Evolutionary conservation across 2,888 invertebrate species (phyloP), one percentile per base, ranked within the genome.

Genomic region (Ophion slaviceki): DNA sequence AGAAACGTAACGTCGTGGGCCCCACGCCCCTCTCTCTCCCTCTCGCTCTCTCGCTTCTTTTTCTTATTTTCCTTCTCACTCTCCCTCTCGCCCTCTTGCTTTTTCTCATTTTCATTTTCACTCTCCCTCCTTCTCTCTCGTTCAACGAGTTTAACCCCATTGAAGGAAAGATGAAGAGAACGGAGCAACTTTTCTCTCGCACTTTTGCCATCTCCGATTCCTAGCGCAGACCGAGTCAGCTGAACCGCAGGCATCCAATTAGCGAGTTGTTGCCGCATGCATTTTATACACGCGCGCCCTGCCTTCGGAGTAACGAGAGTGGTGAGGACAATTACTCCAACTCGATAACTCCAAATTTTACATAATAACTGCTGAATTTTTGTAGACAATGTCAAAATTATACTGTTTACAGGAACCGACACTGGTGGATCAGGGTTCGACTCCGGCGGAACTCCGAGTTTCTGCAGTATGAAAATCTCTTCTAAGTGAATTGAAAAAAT

Each of bases 1-100:
- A 81, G 64, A 72, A 67, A 45, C 76, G 62, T 66, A 80, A 71
- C 76, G 61, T 77, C 67, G 45, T 67, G 74, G n/a, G 45, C 62
- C 47, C n/a, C 47, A 66, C 45, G 28, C 32, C 36, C 5, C 68
- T 47, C 61, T 59, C 59, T 72, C 36, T 10, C 28, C 14, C 53
- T 70, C 53, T 40, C 36, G 8, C 24, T 24, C n/a, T 20, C 20
- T 17, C 20, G 45, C 17, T 24, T 8, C 4, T 53, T 53, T 17
- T 14, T 53, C 53, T 53, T 53, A 53, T 53, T 53, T 53, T 53
- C 14, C 11, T 53, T 53, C 14, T 17, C 14, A 17, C 17, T 17
- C 4, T 53, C 17, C 53, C 53, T 53, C 53, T 53, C 53, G 53
- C 53, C 53, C 53, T 53, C 53, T 53, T 17, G 53, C 53, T 53